Evolutionary conservation across 2,888 invertebrate genomes (phyloP), one percentile per base, ranked within the genome.

Genomic region (Cephus spinipes): DNA sequence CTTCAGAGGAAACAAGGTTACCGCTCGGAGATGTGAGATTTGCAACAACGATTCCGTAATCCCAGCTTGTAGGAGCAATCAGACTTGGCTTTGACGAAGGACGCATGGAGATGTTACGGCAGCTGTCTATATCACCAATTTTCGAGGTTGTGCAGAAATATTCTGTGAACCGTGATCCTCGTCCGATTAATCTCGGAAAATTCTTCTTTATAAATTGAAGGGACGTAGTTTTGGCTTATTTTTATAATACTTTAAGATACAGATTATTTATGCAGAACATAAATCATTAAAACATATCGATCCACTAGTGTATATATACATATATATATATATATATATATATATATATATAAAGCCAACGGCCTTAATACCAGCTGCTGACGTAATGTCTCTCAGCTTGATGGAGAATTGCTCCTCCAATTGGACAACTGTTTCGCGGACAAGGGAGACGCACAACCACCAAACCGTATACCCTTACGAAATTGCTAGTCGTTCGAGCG

Each of bases 51-150:
- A 80, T 81, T 85, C 77, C 77, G 83, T 87, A 87, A 88, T 88
- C 84, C 86, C 81, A 75, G 84, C 81, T 88, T 83, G 81, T 83
- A 85, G 83, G 81, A 76, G 84, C 86, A 85, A 87, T 87, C 84
- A 83, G 84, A 84, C 81, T 80, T 81, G 82, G 79, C 79, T 82
- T 80, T 82, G 85, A 85, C 79, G 82, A 85, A 84, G 80, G 81
- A 40, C 55, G 75, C 68, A 73, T 73, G 71, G 76, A 83, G 76
- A 78, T 79, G 80, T 82, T 80, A 83, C 68, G 71, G 73, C 15
- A 23, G 55, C 23, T 55, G 55, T 3, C 55, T 55, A 9, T 23
- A 55, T 55, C 23, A 23, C 9, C 23, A 55, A 55, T 55, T 55
- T 55, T 1, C 23, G 55, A 23, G 55, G 1, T 55, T 23, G 15